Percentiles rank a stretch among this genome's conserved stretches.
These are phyloP conservation scores for Stenchaetothrips biformis DNA, from an alignment of 2,888 invertebrate species.

Conservation along the genomic window DNA sequence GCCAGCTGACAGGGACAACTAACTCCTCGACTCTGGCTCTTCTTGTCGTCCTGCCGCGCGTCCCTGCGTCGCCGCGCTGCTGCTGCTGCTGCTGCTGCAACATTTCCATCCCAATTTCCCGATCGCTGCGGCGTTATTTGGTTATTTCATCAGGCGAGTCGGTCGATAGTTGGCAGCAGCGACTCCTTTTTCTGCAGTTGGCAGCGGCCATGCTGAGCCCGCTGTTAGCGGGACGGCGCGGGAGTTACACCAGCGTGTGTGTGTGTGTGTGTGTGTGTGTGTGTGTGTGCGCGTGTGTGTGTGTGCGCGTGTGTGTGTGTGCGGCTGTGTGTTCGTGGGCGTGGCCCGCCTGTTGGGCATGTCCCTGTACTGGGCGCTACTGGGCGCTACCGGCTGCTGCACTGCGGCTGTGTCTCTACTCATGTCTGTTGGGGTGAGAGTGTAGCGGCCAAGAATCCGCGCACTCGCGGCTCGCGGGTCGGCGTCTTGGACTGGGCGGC, in stretches of 20 bases:
- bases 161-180: not conserved
- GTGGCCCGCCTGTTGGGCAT: not conserved
- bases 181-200: constrained; percentile 28
- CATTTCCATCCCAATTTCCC: too few relatives aligned
- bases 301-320: not conserved
- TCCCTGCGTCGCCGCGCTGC: too few relatives aligned
- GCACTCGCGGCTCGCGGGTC: too few relatives aligned
- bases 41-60: constrained; percentile 24
- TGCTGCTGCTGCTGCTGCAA: too few relatives aligned
- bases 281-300: not conserved
- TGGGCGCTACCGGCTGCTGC: too few relatives aligned
- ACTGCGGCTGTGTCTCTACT: too few relatives aligned
- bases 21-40: constrained; percentile 29
- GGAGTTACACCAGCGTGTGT: constrained; percentile 32
- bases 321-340: not conserved
- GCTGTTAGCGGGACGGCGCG: constrained; percentile 2
- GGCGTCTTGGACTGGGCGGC: too few relatives aligned
- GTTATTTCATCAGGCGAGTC: too few relatives aligned
- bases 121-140: too few relatives aligned
- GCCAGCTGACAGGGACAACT: too few relatives aligned
- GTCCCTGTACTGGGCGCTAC: not conserved
- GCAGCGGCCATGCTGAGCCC: constrained; percentile 31
- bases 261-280: not conserved
- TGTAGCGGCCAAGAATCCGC: too few relatives aligned
- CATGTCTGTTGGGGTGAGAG: too few relatives aligned